Evolutionary conservation across 2,888 invertebrate species (phyloP).

Genomic region (Tetranychus piercei): DNA sequence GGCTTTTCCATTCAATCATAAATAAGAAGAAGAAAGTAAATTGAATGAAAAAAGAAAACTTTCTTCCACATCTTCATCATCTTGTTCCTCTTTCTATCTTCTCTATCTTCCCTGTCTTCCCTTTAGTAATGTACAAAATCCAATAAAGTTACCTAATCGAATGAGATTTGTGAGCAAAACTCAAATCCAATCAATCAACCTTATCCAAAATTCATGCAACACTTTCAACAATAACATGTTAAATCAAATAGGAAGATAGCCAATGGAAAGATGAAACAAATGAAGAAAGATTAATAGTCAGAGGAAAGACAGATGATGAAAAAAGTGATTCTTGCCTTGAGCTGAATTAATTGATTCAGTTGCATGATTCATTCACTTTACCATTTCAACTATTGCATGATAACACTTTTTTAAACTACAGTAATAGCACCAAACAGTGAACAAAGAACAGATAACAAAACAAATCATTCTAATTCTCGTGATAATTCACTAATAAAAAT

Average conservation of each 20-base stretch:
- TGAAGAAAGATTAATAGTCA: constrained; percentile 4
- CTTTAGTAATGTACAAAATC: background rate
- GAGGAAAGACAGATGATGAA: background rate
- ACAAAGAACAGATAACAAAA: too few relatives aligned
- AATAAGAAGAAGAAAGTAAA: too few relatives aligned
- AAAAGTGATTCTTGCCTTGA: constrained; percentile 4
- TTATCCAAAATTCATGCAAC: background rate
- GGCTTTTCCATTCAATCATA: background rate
- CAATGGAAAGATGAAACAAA: constrained; percentile 6
- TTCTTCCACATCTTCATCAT: background rate
- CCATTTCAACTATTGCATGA: background rate
- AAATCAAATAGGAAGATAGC: background rate
- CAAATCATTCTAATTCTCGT: too few relatives aligned
- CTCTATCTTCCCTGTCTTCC: background rate
- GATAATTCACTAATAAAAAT: background rate
- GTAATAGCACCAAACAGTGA: background rate
- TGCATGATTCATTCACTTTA: background rate
- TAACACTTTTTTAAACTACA: background rate
- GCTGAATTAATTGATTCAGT: background rate
- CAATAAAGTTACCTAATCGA: background rate
- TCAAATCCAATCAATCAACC: constrained; percentile 1
- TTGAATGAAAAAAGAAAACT: background rate
- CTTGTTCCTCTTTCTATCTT: background rate
- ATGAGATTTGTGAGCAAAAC: background rate
- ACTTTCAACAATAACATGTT: background rate